Evolutionary conservation across 2,797 vertebrate genomes (phyloP).

Genomic region (Sternotherus odoratus): DNA sequence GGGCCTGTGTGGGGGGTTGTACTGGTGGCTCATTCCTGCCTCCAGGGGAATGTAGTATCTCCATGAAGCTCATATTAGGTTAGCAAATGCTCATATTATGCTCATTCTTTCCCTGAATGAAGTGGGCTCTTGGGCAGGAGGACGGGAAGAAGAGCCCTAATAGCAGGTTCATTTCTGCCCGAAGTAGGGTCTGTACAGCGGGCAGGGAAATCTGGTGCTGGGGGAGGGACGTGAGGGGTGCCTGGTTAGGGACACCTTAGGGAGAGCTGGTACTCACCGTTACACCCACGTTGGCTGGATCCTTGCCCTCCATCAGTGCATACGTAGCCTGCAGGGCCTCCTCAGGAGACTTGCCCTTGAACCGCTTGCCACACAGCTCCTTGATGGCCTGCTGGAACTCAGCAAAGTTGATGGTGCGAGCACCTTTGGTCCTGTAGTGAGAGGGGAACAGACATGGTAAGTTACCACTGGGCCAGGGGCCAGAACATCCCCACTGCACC

Average conservation of each 20-base stretch:
- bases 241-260: neutral
- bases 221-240: neutral
- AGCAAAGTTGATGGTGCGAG: conserved; percentile 87
- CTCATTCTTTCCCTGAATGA: neutral
- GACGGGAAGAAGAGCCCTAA: too few species aligned
- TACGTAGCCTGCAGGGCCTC: conserved; percentile 84
- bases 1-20: neutral
- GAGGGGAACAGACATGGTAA: neutral
- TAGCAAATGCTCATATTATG: neutral
- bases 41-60: too few species aligned
- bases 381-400: conserved; percentile 89
- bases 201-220: neutral
- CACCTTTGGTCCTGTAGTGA: conserved; percentile 83
- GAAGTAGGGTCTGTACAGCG: neutral
- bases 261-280: conserved; percentile 81
- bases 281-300: conserved; percentile 80
- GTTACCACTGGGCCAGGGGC: neutral
- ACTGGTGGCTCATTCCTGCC: neutral
- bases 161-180: neutral
- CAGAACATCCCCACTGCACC: neutral
- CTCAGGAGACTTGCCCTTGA: conserved; percentile 84
- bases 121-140: neutral
- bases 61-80: neutral
- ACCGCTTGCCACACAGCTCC: conserved; percentile 87
- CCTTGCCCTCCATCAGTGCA: conserved; percentile 86